Percentiles rank a stretch among this genome's conserved stretches.
phyloP scores from a whole-genome alignment of 1,140 invertebrate species.

The Trichoplusia ni region DNA sequence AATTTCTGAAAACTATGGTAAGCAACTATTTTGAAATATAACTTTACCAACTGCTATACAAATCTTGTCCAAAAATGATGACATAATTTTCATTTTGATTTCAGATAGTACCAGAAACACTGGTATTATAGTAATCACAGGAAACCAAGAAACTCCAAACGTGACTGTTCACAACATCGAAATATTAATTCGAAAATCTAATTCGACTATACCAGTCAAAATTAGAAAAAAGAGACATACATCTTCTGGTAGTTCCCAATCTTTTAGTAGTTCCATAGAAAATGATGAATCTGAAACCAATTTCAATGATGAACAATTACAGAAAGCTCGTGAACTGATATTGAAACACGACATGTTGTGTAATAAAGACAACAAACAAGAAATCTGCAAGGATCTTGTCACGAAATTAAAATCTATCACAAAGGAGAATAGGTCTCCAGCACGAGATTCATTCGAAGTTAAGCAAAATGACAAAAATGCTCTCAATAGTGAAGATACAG shows the following conservation, averaged over 20 bases:
- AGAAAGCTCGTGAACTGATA: slow-evolving; percentile 59
- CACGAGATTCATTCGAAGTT: no score
- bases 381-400: slow-evolving; percentile 59
- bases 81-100: background rate
- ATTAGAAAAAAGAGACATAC: slow-evolving; percentile 48
- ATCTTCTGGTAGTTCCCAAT: no score
- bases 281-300: background rate
- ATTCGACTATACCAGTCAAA: slow-evolving; percentile 26
- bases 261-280: no score
- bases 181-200: slow-evolving; percentile 40
- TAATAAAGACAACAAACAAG: slow-evolving; percentile 47
- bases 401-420: slow-evolving; percentile 50
- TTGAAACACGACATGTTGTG: slow-evolving; percentile 56
- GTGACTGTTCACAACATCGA: slow-evolving; percentile 45
- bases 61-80: background rate
- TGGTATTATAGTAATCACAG: slow-evolving; percentile 54
- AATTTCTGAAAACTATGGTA: slow-evolving; percentile 45
- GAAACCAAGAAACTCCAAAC: slow-evolving; percentile 46
- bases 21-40: slow-evolving; percentile 19
- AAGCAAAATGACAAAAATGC: background rate
- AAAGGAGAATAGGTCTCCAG: slow-evolving; percentile 4
- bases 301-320: slow-evolving; percentile 46
- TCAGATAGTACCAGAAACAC: slow-evolving; percentile 33
- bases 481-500: background rate
- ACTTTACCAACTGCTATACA: background rate